phyloP scores from a whole-genome alignment of 1,140 invertebrate species.

The Lucilia sericata region DNA sequence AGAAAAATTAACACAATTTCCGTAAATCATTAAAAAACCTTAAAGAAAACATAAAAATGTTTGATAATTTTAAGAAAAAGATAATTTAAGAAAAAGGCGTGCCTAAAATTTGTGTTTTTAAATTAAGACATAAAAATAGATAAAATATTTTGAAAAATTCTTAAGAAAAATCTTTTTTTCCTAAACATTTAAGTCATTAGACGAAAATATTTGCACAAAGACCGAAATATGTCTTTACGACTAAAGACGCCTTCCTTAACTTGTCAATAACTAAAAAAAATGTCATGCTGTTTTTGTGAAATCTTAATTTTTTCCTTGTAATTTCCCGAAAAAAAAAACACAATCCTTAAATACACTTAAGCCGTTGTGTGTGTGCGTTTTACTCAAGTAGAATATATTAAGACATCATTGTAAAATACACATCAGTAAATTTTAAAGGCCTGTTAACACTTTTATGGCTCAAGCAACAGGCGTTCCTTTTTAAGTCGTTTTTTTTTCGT shows the following conservation, averaged over 20 bases:
- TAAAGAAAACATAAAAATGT: too few species aligned
- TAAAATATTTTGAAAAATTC: neutral
- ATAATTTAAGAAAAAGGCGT: too few species aligned
- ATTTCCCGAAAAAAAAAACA: constrained; percentile 13
- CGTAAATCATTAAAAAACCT: too few species aligned
- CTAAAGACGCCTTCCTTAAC: neutral
- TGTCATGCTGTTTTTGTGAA: constrained; percentile 29
- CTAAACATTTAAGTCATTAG: too few species aligned
- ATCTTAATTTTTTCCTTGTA: constrained; percentile 33
- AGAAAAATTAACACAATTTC: too few species aligned
- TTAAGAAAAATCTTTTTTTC: neutral
- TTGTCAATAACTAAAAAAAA: constrained; percentile 13
- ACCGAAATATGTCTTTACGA: neutral
- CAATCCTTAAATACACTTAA: neutral
- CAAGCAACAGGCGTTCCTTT: constrained; percentile 9
- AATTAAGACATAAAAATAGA: neutral
- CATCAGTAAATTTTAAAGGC: neutral
- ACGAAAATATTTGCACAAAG: neutral
- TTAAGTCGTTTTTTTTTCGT: neutral
- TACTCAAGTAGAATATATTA: constrained; percentile 38
- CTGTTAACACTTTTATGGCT: constrained; percentile 47
- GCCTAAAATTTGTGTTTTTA: too few species aligned
- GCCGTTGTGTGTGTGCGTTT: neutral
- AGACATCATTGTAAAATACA: constrained; percentile 41
- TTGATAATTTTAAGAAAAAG: too few species aligned